Conservation (phyloP, 2,797 vertebrate species). For the Atherinosoma microstoma region DNA sequence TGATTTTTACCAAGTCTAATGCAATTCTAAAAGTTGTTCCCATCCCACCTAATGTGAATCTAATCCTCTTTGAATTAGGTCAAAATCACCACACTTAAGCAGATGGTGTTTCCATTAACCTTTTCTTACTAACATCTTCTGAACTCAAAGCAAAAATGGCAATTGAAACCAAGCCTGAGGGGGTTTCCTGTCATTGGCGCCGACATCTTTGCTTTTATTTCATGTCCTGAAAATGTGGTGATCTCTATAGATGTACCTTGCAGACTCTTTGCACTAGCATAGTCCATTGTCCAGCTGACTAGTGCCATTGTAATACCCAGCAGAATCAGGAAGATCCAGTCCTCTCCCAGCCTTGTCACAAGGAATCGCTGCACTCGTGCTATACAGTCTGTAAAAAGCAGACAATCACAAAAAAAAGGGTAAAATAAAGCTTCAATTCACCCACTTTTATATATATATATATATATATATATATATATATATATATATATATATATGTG, state of each 20-base stretch:
- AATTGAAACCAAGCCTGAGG: neutral
- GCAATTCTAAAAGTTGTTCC: no score
- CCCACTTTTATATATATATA: no score
- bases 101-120: no score
- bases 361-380: constrained; percentile 85
- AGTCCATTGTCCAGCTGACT: constrained; percentile 97
- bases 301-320: constrained; percentile 94
- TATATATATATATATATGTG: no score
- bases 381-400: constrained; percentile 83
- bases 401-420: neutral
- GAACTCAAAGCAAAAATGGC: neutral
- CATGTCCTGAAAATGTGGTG: neutral
- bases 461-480: no score
- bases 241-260: constrained; percentile 81
- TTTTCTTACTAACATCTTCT: no score
- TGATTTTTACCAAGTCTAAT: no score
- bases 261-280: constrained; percentile 92
- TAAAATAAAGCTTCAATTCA: accelerated
- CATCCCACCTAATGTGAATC: no score
- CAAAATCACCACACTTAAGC: no score
- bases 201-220: neutral
- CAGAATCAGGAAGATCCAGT: constrained; percentile 95
- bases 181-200: neutral
- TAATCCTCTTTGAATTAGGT: no score
- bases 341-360: constrained; percentile 90